phyloP scores from a whole-genome alignment of 2,888 invertebrate genomes.

The Luperina testacea region DNA sequence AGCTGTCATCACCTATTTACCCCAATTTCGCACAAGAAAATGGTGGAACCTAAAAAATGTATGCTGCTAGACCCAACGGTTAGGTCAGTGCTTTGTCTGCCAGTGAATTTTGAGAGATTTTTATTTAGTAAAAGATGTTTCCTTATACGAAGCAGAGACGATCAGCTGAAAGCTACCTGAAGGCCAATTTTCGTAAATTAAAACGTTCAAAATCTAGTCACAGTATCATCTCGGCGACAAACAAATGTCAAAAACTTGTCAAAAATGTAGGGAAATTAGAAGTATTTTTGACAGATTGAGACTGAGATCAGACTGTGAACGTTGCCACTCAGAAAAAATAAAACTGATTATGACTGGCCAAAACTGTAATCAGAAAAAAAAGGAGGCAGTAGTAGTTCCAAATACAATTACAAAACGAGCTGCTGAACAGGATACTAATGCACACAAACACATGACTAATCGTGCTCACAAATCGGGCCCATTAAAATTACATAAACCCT shows the following conservation, averaged over 20 bases:
- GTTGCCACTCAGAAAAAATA: not conserved
- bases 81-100: not conserved
- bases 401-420: slow-evolving; percentile 39
- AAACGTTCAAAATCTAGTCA: too few relatives aligned
- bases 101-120: not conserved
- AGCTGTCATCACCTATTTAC: too few relatives aligned
- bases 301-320: too few relatives aligned
- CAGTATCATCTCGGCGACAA: too few relatives aligned
- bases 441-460: slow-evolving; percentile 41
- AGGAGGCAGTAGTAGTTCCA: slow-evolving; percentile 16
- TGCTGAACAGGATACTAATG: slow-evolving; percentile 28
- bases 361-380: slow-evolving; percentile 11
- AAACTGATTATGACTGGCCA: not conserved
- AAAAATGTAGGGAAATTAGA: too few relatives aligned
- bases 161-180: not conserved
- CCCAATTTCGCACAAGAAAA: too few relatives aligned
- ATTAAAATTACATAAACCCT: slow-evolving; percentile 55
- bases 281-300: too few relatives aligned
- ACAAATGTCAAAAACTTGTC: too few relatives aligned
- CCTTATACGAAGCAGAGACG: not conserved
- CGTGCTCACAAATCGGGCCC: slow-evolving; percentile 37
- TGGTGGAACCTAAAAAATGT: too few relatives aligned
- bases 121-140: not conserved
- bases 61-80: not conserved
- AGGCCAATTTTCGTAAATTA: too few relatives aligned